Conservation (phyloP, 2,797 vertebrate species). For the Amblyraja radiata region DNA sequence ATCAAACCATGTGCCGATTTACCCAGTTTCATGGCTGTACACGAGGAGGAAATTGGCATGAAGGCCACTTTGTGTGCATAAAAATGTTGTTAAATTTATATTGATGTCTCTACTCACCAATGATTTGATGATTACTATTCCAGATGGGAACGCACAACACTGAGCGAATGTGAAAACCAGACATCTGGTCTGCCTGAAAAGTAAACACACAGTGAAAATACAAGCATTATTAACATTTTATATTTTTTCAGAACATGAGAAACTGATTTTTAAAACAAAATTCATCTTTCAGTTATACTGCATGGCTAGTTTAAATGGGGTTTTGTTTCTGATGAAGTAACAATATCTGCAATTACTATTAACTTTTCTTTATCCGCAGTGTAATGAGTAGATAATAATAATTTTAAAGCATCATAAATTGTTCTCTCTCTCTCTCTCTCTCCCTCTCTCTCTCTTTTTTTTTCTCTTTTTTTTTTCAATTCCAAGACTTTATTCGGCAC, state of each 20-base stretch:
- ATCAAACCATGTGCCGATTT: neutral
- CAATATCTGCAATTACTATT: neutral
- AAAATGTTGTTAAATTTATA: constrained; percentile 24
- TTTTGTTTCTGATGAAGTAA: neutral
- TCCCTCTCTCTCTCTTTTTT: too few species aligned
- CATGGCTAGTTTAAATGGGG: neutral
- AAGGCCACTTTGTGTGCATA: neutral
- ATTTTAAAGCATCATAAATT: constrained; percentile 1
- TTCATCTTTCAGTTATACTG: neutral
- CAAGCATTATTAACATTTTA: constrained; percentile 16
- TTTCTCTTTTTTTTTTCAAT: too few species aligned
- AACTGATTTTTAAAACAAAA: constrained; percentile 2
- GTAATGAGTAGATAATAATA: neutral
- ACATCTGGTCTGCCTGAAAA: constrained; percentile 64
- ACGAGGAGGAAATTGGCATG: neutral
- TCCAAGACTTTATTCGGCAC: too few species aligned
- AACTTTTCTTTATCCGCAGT: neutral
- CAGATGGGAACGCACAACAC: constrained; percentile 70
- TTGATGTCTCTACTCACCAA: constrained; percentile 51
- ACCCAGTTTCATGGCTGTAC: neutral
- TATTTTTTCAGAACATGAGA: constrained; percentile 33
- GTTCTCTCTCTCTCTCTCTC: neutral
- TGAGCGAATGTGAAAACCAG: constrained; percentile 70
- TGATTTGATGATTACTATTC: constrained; percentile 72
- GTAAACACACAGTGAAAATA: constrained; percentile 5